These are phyloP conservation scores for Eonycteris spelaea DNA, from an alignment of 2,113 vertebrate genomes.

Conservation along the genomic window DNA sequence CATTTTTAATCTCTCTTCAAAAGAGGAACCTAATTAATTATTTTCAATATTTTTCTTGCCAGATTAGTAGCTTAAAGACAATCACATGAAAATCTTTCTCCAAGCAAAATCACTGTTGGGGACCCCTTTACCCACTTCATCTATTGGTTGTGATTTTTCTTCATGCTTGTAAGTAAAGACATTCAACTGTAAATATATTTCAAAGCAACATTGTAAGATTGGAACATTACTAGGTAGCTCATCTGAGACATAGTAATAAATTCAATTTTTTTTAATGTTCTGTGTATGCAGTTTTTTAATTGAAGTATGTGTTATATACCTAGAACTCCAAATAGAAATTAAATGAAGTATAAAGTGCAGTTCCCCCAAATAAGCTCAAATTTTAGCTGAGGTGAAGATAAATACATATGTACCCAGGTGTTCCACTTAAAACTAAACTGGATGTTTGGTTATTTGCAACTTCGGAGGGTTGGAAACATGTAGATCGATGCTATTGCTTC, in stretches of 20 bases:
- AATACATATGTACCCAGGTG: neutral
- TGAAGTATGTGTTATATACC: neutral
- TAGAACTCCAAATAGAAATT: neutral
- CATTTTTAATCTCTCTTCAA: conserved; percentile 73
- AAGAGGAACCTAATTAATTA: conserved; percentile 69
- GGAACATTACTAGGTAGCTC: neutral
- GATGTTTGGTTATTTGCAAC: neutral
- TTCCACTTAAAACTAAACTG: neutral
- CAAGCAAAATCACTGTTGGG: conserved; percentile 35
- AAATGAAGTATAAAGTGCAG: neutral
- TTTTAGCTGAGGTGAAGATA: neutral
- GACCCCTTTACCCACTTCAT: neutral
- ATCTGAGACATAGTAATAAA: neutral
- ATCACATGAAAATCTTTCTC: conserved; percentile 52
- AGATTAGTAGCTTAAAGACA: conserved; percentile 67
- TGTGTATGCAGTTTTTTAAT: neutral
- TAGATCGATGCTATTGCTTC: neutral
- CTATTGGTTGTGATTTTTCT: neutral
- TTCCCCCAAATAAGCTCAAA: neutral
- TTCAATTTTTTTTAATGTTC: neutral
- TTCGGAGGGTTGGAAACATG: neutral
- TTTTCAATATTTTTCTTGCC: conserved; percentile 72
- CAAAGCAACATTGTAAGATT: neutral
- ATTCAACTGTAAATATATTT: neutral
- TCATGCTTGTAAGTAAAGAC: neutral